Conservation (phyloP, 2,797 vertebrate species). For the Paratrypauchen microcephalus region DNA sequence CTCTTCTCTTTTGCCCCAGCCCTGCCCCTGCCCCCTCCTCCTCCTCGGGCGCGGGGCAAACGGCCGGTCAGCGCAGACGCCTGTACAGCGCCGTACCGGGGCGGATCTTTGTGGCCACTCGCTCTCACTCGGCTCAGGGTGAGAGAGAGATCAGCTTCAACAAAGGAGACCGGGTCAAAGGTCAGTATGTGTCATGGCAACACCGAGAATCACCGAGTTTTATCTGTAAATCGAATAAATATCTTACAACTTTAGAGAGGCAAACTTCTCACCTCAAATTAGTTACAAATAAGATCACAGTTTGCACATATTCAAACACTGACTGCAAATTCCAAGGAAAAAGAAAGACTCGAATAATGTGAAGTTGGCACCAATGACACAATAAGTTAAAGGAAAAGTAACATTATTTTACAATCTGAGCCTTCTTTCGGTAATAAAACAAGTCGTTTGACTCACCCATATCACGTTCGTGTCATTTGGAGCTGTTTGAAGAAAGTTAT, state of each 20-base stretch:
- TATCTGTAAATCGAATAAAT: conserved; percentile 10
- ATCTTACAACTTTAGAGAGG: not conserved
- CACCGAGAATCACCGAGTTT: not conserved
- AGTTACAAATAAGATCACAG: no score
- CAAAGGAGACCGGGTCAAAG: conserved; percentile 95
- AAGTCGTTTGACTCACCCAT: no score
- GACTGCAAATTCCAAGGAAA: no score
- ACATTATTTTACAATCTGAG: no score
- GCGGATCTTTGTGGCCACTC: conserved; percentile 87
- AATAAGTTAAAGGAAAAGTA: no score
- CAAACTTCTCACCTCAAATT: no score
- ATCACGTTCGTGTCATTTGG: no score
- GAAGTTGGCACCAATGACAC: no score
- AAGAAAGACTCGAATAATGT: no score
- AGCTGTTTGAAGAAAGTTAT: no score
- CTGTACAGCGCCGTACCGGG: conserved; percentile 92
- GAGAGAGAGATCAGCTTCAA: conserved; percentile 90
- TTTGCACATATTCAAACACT: no score
- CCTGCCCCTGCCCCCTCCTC: conserved; percentile 58
- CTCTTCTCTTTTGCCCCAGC: not conserved
- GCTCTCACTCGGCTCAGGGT: conserved; percentile 86
- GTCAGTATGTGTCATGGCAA: conserved; percentile 52
- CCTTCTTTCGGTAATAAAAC: no score
- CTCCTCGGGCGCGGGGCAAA: conserved; percentile 44
- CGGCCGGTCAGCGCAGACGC: conserved; percentile 76